phyloP scores from a whole-genome alignment of 64 coral and sea anemone species.

The Stichodactyla mertensii region DNA sequence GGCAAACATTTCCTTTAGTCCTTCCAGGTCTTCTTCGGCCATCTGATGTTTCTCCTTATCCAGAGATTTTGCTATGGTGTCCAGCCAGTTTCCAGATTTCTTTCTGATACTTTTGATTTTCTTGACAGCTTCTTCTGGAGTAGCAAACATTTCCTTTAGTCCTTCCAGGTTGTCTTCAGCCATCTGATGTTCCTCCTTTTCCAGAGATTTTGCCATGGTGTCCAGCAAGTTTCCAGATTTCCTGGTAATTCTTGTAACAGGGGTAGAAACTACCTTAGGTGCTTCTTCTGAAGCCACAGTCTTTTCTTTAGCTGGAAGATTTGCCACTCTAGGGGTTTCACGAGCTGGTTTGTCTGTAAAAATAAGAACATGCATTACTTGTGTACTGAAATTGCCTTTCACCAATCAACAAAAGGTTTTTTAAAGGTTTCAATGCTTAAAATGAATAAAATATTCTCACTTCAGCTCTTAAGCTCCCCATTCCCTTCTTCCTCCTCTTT shows the following conservation, averaged over 20 bases:
- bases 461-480: no score
- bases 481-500: no score
- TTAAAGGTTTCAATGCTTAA: no score
- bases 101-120: not conserved
- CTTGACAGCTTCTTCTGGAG: slow-evolving; percentile 26
- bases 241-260: slow-evolving; percentile 20
- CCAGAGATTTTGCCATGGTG: slow-evolving; percentile 1
- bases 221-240: slow-evolving; percentile 39
- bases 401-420: no score
- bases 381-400: not conserved
- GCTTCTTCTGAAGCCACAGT: not conserved
- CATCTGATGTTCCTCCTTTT: not conserved
- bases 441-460: no score
- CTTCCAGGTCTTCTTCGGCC: no score
- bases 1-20: slow-evolving; percentile 28
- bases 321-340: not conserved
- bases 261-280: slow-evolving; percentile 7
- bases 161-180: slow-evolving; percentile 41
- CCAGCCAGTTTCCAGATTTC: slow-evolving; percentile 42
- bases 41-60: no score
- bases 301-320: not conserved
- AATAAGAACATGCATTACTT: not conserved
- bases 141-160: slow-evolving; percentile 36
- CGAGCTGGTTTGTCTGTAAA: not conserved
- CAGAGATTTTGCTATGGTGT: slow-evolving; percentile 30